Percentiles rank a stretch among this genome's conserved stretches.
Conservation (phyloP, 2,113 vertebrate genomes). For the Gavia stellata region DNA sequence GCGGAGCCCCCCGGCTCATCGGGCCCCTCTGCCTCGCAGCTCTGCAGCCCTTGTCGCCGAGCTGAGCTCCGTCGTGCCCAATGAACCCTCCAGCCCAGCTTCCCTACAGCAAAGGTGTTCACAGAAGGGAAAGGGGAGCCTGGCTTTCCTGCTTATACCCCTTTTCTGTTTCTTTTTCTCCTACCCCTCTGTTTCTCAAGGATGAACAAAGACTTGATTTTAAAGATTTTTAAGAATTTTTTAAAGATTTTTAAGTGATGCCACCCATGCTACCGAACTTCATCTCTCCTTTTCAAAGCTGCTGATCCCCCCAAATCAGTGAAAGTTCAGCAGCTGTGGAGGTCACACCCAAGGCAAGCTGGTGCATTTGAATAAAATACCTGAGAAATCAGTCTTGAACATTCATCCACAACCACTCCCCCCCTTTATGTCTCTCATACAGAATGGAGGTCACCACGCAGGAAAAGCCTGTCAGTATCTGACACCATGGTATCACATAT, state of each 20-base stretch:
- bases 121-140: background rate
- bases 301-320: background rate
- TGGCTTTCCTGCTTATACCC: background rate
- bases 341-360: background rate
- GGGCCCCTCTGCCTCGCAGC: no score
- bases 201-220: background rate
- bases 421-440: background rate
- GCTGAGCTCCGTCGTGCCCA: no score
- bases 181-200: background rate
- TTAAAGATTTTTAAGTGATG: background rate
- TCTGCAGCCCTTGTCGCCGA: no score
- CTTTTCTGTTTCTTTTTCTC: background rate
- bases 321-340: background rate
- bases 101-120: background rate
- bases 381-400: background rate
- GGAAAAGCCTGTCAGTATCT: background rate
- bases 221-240: background rate
- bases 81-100: accelerated
- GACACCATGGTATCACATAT: background rate
- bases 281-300: background rate
- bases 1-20: accelerated
- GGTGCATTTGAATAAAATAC: background rate
- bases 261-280: accelerated
- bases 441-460: background rate
- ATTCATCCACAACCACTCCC: background rate